Percentiles rank a stretch among this genome's conserved stretches.
Evolutionary conservation across 2,888 invertebrate genomes (phyloP).

Genomic region (Drosophila parthenogenetica): DNA sequence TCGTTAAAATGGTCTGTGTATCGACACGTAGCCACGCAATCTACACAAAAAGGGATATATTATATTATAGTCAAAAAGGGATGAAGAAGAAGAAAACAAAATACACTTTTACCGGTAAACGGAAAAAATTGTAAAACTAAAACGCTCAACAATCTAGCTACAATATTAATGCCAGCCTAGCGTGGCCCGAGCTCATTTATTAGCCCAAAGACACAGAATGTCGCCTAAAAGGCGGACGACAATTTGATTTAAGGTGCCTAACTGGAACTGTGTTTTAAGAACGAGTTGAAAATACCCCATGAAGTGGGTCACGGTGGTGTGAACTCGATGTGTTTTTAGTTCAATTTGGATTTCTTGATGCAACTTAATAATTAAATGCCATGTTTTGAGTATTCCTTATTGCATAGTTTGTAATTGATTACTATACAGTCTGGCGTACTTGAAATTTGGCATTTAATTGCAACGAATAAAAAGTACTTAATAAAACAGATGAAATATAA

Average conservation of each 20-base stretch:
- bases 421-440: constrained; percentile 65
- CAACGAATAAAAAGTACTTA: background rate
- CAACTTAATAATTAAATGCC: constrained; percentile 1
- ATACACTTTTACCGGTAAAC: constrained; percentile 21
- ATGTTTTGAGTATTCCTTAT: constrained; percentile 67
- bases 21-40: constrained; percentile 96
- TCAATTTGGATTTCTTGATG: background rate
- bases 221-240: constrained; percentile 47
- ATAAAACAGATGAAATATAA: no score
- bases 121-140: constrained; percentile 64
- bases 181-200: constrained; percentile 71
- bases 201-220: constrained; percentile 46
- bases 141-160: constrained; percentile 55
- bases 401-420: constrained; percentile 52
- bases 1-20: constrained; percentile 95
- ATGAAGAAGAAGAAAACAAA: constrained; percentile 6
- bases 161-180: constrained; percentile 66
- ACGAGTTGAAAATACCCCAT: background rate
- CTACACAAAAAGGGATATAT: constrained; percentile 85
- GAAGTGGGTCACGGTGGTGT: constrained; percentile 13
- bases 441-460: constrained; percentile 28
- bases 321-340: background rate
- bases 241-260: constrained; percentile 38
- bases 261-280: constrained; percentile 4
- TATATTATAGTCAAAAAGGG: constrained; percentile 16